Percentiles rank a stretch among this genome's conserved stretches.
phyloP scores from a whole-genome alignment of 1,140 invertebrate genomes.

The Adelges cooleyi region DNA sequence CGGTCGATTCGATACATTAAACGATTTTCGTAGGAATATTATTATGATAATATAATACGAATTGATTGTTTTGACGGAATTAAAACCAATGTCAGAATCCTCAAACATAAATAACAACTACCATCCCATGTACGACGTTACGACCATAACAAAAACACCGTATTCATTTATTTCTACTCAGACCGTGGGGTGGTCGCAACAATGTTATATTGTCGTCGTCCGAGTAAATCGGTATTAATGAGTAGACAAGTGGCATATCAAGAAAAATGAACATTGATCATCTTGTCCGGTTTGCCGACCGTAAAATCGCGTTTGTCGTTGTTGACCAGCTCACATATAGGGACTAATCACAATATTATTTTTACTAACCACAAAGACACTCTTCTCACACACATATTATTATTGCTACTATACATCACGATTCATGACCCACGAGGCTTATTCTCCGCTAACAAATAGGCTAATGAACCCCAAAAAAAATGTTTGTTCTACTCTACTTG shows the following conservation, averaged over 20 bases:
- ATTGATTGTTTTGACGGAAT: constrained; percentile 1
- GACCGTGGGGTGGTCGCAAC: neutral
- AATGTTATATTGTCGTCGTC: neutral
- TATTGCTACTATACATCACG: neutral
- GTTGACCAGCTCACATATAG: too few species aligned
- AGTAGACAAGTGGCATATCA: neutral
- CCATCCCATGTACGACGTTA: too few species aligned
- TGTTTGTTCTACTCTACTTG: neutral
- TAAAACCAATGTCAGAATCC: too few species aligned
- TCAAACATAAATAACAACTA: too few species aligned
- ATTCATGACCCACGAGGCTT: too few species aligned
- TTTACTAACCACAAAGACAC: neutral
- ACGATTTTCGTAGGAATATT: too few species aligned
- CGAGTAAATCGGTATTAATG: constrained; percentile 3
- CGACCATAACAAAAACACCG: too few species aligned
- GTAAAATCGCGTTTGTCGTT: too few species aligned
- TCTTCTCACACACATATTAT: neutral
- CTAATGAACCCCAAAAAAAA: constrained; percentile 10
- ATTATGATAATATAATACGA: too few species aligned
- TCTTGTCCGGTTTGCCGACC: too few species aligned
- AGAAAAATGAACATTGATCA: neutral
- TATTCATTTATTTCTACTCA: too few species aligned
- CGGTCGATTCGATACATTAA: neutral
- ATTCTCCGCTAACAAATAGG: neutral
- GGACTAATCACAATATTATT: neutral